Conservation (phyloP, 2,888 invertebrate genomes). For the Metopia argyrocephala region DNA sequence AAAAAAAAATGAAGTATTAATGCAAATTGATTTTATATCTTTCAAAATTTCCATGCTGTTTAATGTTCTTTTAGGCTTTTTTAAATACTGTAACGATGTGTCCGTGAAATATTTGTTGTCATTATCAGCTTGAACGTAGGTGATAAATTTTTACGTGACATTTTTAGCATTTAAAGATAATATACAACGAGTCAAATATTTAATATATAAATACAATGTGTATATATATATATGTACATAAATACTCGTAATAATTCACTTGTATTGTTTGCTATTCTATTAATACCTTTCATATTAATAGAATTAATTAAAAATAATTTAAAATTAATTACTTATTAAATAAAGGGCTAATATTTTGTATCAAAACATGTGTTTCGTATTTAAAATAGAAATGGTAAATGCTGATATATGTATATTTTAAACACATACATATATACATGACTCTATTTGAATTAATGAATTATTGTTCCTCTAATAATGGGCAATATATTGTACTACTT, state of each 20-base stretch:
- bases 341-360: not conserved
- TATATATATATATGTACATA: too few relatives aligned
- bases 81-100: not conserved
- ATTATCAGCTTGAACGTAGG: not conserved
- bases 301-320: conserved; percentile 3
- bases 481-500: too few relatives aligned
- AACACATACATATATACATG: too few relatives aligned
- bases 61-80: too few relatives aligned
- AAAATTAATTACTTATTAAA: not conserved
- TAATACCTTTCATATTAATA: not conserved
- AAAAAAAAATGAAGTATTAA: too few relatives aligned
- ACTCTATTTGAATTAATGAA: not conserved
- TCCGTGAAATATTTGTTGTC: not conserved
- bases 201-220: too few relatives aligned
- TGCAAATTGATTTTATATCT: not conserved
- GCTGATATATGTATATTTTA: not conserved
- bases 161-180: conserved; percentile 13
- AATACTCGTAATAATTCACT: too few relatives aligned
- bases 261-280: not conserved
- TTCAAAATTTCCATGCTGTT: not conserved
- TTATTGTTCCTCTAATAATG: not conserved
- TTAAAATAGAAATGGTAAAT: too few relatives aligned
- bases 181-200: too few relatives aligned
- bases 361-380: too few relatives aligned
- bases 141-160: conserved; percentile 34